Evolutionary conservation across 2,113 vertebrate species (phyloP).

Genomic region (Ciconia maguari): DNA sequence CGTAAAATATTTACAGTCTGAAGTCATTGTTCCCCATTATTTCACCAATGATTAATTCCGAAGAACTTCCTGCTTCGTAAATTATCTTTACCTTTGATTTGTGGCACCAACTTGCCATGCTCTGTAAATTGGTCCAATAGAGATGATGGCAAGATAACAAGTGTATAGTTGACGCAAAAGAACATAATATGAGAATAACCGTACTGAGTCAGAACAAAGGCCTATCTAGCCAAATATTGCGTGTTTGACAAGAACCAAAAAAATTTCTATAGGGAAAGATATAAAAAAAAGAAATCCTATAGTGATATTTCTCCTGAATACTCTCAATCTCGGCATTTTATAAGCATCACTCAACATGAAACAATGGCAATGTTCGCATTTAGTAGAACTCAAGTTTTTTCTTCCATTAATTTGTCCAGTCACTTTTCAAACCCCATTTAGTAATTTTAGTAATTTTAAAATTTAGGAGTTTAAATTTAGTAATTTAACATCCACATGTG

Average conservation of each 20-base stretch:
- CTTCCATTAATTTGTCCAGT: neutral
- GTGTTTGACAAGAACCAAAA: neutral
- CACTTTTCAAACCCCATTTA: neutral
- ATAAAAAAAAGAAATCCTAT: neutral
- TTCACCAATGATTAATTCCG: conserved; percentile 25
- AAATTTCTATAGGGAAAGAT: neutral
- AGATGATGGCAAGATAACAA: conserved; percentile 17
- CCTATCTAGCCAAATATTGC: neutral
- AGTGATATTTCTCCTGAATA: neutral
- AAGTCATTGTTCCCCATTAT: neutral
- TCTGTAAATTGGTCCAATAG: neutral
- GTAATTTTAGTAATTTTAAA: neutral
- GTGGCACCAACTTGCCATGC: neutral
- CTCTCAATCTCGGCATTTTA: neutral
- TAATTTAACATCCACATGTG: neutral
- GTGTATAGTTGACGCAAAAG: neutral
- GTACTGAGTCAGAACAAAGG: neutral
- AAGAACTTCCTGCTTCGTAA: conserved; percentile 9
- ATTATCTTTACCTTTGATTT: conserved; percentile 8
- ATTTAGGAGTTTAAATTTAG: neutral
- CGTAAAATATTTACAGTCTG: neutral
- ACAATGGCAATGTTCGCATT: neutral
- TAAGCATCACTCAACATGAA: neutral
- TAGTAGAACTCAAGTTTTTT: neutral
- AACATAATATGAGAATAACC: neutral